A percentile compares a stretch with the other conserved stretches of the same genome.
phyloP scores from a whole-genome alignment of 23 tunicate species.

The Halocynthia roretzi region DNA sequence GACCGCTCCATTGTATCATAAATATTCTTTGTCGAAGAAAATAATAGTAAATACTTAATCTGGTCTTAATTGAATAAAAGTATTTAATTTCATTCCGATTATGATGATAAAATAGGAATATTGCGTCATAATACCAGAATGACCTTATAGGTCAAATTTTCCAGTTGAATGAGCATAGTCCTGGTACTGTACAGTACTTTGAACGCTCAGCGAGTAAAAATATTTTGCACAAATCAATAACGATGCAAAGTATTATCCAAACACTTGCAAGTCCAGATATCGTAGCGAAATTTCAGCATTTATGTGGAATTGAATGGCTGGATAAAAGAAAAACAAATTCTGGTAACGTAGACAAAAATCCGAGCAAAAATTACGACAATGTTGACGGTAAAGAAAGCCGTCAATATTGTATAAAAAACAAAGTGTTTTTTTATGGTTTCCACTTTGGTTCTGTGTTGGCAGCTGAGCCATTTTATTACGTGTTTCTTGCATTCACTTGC shows the following conservation, averaged over 20 bases:
- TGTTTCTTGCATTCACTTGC: constrained; percentile 69
- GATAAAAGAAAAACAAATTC: constrained; percentile 23
- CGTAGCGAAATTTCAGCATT: constrained; percentile 49
- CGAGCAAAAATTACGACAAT: not conserved
- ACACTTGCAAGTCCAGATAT: constrained; percentile 34
- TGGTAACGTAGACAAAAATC: constrained; percentile 18
- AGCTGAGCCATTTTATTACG: constrained; percentile 77
- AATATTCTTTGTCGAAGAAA: no score
- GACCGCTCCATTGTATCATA: not conserved
- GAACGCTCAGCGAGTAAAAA: no score
- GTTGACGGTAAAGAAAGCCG: not conserved
- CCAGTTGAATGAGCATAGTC: no score
- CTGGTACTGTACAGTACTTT: no score
- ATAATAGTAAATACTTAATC: no score
- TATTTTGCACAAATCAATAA: not conserved
- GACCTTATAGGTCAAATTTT: no score
- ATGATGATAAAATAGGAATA: no score
- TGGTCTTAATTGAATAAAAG: no score
- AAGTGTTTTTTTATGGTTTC: constrained; percentile 20
- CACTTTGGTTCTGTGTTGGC: constrained; percentile 61
- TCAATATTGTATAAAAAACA: constrained; percentile 4
- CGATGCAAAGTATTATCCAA: constrained; percentile 18
- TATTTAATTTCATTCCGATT: no score
- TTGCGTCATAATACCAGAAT: no score
- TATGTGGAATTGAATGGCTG: constrained; percentile 69